Base-by-base conservation (phyloP, 1,140 invertebrate genomes). In the Drosophila equinoxialis region DNA sequence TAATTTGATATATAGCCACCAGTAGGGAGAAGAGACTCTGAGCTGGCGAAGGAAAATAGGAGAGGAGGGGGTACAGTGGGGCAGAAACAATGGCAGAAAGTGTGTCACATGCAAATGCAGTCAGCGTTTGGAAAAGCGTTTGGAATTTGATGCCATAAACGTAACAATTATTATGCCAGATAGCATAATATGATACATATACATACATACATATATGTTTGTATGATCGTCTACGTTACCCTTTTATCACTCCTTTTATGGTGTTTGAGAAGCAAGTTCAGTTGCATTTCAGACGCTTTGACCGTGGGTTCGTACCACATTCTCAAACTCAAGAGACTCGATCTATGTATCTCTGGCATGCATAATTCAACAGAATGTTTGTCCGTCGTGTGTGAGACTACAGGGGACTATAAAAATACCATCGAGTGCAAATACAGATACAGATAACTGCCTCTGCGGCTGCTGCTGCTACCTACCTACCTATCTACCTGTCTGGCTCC, bases 31-130 rank as follows among this genome's bases (percentile, higher is more conserved):
- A 69, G 23, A 26, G 62, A 63, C 42, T 30, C 64, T 11, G 14
- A 5, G 39, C 30, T 14, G n/a, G 17, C 30, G 10, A 5, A 3
- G 17, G 41, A 35, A 30, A 10, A 14, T 10, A 23, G 55, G 17
- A 13, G 33, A 23, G 2, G 54, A n/a, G 64, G 20, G 42, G 58
- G 11, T n/a, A 35, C 20, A 23, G 20, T 23, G 20, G 20, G 20
- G 20, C 20, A 65, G 45, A 68, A 68, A 82, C 71, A 85, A 78
- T 71, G 65, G 59, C 60, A 48, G 45, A 87, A 86, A 83, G 83
- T 86, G 83, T 86, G 83, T 86, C 83, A 86, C 72, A 87, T 86
- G 83, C 83, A 87, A 86, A 87, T 86, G 79, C 79, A 86, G 69
- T n/a, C 65, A 72, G 26, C 70, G 60, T 78, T 83, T 70, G 68